These are phyloP conservation scores for Neostethus bicornis DNA, from an alignment of 2,797 vertebrate species.

Conservation along the genomic window DNA sequence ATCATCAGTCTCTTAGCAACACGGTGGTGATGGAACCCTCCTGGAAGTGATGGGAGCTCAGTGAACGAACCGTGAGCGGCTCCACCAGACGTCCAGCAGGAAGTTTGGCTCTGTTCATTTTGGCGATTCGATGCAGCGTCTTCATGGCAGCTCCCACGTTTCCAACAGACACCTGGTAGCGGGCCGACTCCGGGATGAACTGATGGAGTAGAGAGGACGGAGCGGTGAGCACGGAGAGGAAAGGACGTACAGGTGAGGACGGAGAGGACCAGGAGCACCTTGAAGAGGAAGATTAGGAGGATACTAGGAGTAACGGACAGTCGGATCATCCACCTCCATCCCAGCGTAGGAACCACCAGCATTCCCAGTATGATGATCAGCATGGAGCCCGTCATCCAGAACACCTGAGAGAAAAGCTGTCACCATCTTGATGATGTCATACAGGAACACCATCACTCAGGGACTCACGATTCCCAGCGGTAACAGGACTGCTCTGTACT, in stretches of 20 bases:
- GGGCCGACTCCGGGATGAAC: constrained; percentile 93
- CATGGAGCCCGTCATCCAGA: constrained; percentile 92
- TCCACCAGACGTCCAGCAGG: constrained; percentile 85
- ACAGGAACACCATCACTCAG: constrained; percentile 13
- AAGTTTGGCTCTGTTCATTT: constrained; percentile 79
- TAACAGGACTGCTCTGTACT: constrained; percentile 85
- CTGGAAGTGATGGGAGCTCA: too few species aligned
- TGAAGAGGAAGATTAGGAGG: constrained; percentile 87
- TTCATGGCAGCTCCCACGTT: constrained; percentile 78
- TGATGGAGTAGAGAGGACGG: background rate
- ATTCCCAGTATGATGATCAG: constrained; percentile 91
- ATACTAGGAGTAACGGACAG: constrained; percentile 88
- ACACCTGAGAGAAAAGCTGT: constrained; percentile 78
- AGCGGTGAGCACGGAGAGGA: too few species aligned
- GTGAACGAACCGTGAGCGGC: constrained; percentile 67
- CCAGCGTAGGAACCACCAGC: constrained; percentile 83
- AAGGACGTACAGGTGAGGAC: background rate
- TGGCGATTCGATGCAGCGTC: constrained; percentile 84
- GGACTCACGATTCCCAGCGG: constrained; percentile 89
- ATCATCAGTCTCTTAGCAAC: too few species aligned
- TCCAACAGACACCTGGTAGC: constrained; percentile 87
- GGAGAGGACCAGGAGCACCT: constrained; percentile 69
- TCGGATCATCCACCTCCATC: constrained; percentile 97
- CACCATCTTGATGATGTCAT: constrained; percentile 35
- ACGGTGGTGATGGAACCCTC: too few species aligned